Conservation (phyloP, 1,140 invertebrate species). For the Venturia canescens region DNA sequence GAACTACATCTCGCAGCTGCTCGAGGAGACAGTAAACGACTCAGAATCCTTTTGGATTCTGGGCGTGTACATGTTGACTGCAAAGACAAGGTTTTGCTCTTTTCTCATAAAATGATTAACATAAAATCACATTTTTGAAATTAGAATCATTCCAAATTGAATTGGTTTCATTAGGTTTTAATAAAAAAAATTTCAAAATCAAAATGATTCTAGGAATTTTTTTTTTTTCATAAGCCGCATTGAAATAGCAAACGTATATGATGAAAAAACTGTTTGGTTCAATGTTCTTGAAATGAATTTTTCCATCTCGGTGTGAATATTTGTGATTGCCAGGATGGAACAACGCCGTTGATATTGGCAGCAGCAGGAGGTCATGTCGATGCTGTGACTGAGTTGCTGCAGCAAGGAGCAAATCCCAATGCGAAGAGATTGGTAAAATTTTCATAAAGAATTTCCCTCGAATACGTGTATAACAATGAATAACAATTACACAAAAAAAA, state of each 20-base stretch:
- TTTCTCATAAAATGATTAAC: slow-evolving; percentile 6
- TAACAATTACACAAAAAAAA: not conserved
- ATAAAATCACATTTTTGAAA: no score
- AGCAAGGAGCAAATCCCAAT: slow-evolving; percentile 92
- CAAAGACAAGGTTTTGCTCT: slow-evolving; percentile 87
- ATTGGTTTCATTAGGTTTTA: no score
- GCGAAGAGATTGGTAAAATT: slow-evolving; percentile 86
- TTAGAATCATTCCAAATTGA: no score
- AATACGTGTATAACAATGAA: no score
- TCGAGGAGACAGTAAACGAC: slow-evolving; percentile 86
- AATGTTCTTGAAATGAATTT: not conserved
- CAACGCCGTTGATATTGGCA: slow-evolving; percentile 93
- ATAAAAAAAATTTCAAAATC: no score
- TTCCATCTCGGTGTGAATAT: not conserved
- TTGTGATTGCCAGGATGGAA: slow-evolving; percentile 86
- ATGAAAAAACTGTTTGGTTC: not conserved
- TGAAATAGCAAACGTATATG: no score
- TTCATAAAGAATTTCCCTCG: slow-evolving; percentile 17
- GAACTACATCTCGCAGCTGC: slow-evolving; percentile 93
- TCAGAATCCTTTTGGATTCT: slow-evolving; percentile 89
- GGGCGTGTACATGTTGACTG: slow-evolving; percentile 96
- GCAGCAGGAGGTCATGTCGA: slow-evolving; percentile 92
- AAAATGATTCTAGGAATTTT: no score
- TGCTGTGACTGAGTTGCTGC: slow-evolving; percentile 90
- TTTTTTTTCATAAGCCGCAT: no score